Percentiles rank a stretch among this genome's conserved stretches.
These are phyloP conservation scores for Drosophila picticornis DNA, from an alignment of 2,888 invertebrate genomes.

Conservation along the genomic window DNA sequence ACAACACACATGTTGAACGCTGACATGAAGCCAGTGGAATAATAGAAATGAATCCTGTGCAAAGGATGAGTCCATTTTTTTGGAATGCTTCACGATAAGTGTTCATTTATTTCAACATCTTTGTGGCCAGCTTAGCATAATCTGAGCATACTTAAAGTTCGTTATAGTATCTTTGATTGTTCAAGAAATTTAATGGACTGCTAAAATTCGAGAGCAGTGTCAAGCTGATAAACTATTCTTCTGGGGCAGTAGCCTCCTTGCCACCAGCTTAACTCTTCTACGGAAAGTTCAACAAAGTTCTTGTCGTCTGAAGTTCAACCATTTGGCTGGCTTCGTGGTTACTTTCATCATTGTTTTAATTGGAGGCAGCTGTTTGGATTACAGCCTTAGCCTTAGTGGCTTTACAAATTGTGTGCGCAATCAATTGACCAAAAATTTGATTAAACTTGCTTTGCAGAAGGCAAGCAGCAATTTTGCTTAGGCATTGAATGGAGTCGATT, in stretches of 20 bases:
- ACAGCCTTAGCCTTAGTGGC: constrained; percentile 9
- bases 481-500: neutral
- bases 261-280: constrained; percentile 23
- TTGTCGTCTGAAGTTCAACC: constrained; percentile 22
- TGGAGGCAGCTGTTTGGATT: constrained; percentile 47
- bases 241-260: constrained; percentile 15
- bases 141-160: constrained; percentile 3
- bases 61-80: constrained; percentile 8
- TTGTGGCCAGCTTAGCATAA: neutral
- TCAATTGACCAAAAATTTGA: constrained; percentile 39
- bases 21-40: neutral
- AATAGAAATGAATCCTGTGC: constrained; percentile 7
- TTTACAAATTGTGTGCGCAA: constrained; percentile 48
- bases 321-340: constrained; percentile 29
- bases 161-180: constrained; percentile 10
- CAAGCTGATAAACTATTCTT: neutral
- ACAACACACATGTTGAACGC: neutral
- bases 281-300: constrained; percentile 53
- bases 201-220: neutral
- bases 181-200: constrained; percentile 13
- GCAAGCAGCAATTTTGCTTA: neutral
- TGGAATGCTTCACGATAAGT: neutral
- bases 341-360: constrained; percentile 50
- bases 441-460: constrained; percentile 27
- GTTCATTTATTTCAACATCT: constrained; percentile 1